Percentiles rank a stretch among this genome's conserved stretches.
These are phyloP conservation scores for Melanotaenia nigrans DNA, from an alignment of 2,797 vertebrate species.

Conservation along the genomic window DNA sequence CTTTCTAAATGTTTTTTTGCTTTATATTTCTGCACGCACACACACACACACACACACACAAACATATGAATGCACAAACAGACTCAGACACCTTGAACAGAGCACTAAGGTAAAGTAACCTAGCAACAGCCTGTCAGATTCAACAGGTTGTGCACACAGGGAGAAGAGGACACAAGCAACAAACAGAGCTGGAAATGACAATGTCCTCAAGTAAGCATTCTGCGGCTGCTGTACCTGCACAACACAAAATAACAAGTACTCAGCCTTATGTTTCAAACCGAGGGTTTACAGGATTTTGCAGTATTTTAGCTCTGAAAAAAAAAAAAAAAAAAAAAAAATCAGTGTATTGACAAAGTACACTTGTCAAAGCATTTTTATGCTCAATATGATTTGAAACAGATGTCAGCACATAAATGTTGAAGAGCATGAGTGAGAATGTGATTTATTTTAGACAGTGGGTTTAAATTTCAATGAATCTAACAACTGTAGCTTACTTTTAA, in stretches of 20 bases:
- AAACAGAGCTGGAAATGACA: slow-evolving; percentile 53
- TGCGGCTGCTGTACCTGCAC: slow-evolving; percentile 19
- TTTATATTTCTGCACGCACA: not conserved
- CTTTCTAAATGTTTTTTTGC: slow-evolving; percentile 17
- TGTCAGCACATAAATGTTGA: not conserved
- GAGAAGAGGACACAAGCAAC: slow-evolving; percentile 56
- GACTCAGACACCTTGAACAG: slow-evolving; percentile 28
- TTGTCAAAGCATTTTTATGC: not conserved
- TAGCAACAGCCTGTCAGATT: slow-evolving; percentile 72
- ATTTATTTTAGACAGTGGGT: not conserved
- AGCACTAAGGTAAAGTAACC: slow-evolving; percentile 67
- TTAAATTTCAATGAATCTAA: too few species aligned
- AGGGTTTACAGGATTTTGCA: not conserved
- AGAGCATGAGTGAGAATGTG: not conserved
- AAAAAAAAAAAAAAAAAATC: not conserved
- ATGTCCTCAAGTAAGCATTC: slow-evolving; percentile 30
- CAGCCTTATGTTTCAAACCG: not conserved
- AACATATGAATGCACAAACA: slow-evolving; percentile 4
- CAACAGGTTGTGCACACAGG: slow-evolving; percentile 66
- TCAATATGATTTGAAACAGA: not conserved
- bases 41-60: not conserved
- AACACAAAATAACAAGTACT: slow-evolving; percentile 1
- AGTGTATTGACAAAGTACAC: not conserved
- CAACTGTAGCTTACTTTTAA: not conserved
- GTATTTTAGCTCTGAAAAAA: not conserved